Conservation (phyloP, 2,888 invertebrate species). For the Tridacna crocea region DNA sequence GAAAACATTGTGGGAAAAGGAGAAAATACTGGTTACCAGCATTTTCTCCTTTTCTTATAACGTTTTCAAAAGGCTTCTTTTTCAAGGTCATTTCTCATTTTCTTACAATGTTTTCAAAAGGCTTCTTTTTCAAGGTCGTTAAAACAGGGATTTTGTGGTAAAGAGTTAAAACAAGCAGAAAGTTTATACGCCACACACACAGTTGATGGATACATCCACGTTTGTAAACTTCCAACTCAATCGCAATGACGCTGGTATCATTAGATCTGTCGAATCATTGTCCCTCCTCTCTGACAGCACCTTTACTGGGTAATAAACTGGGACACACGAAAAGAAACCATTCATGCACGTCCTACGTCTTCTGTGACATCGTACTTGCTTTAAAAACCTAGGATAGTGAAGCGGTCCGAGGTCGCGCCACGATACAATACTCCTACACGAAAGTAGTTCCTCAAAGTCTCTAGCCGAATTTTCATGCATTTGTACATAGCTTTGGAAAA, state of each 20-base stretch:
- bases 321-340: conserved; percentile 3
- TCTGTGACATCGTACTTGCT: not conserved
- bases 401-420: conserved; percentile 23
- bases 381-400: conserved; percentile 14
- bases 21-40: not conserved
- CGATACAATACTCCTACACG: not conserved
- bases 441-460: conserved; percentile 1
- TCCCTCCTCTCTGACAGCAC: not conserved
- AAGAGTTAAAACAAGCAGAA: no score
- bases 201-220: not conserved
- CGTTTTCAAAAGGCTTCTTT: no score
- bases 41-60: not conserved
- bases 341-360: not conserved
- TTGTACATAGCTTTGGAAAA: no score
- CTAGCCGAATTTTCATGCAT: no score
- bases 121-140: no score
- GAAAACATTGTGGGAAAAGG: not conserved
- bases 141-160: no score
- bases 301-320: not conserved
- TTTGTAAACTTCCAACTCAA: conserved; percentile 4
- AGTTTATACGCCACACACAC: conserved; percentile 5
- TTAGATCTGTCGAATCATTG: not conserved
- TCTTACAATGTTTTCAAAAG: not conserved
- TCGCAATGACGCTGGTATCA: not conserved
- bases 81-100: no score